These are phyloP conservation scores for Ispidina lecontei DNA, from an alignment of 2,797 vertebrate species.

Conservation along the genomic window DNA sequence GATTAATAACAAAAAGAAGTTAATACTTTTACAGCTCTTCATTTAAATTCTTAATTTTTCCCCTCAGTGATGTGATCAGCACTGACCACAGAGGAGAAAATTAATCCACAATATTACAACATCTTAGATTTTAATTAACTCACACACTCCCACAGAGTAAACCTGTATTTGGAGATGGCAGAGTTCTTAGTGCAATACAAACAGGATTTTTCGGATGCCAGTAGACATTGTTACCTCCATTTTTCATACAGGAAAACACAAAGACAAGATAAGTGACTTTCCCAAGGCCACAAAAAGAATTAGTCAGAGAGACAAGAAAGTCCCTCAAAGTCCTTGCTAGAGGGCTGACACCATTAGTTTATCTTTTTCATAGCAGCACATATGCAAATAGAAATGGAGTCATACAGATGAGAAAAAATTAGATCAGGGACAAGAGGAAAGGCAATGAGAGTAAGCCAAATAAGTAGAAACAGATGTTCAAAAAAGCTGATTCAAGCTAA, in stretches of 20 bases:
- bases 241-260: conserved; percentile 35
- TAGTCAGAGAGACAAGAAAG: conserved; percentile 47
- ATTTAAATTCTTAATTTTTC: conserved; percentile 7
- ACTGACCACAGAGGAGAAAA: not conserved
- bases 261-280: conserved; percentile 62
- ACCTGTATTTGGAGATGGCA: not conserved
- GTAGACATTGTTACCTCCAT: not conserved
- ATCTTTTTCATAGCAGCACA: conserved; percentile 47
- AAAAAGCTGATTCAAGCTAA: not conserved
- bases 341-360: conserved; percentile 36
- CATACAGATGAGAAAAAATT: not conserved
- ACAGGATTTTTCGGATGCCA: not conserved
- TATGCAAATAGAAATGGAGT: conserved; percentile 45
- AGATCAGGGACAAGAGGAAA: conserved; percentile 19
- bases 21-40: conserved; percentile 20
- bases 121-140: conserved; percentile 18
- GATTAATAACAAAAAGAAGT: conserved; percentile 39
- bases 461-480: not conserved
- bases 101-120: not conserved
- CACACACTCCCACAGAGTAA: not conserved
- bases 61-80: not conserved
- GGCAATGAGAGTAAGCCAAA: conserved; percentile 14
- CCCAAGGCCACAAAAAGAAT: conserved; percentile 53
- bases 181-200: not conserved
- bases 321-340: conserved; percentile 47